Conservation (phyloP, 1,140 invertebrate species). For the silkworm (Bombyx mori) region ASM3026992v2 NC_085124.1:7495001-7495500, state of each 20-base stretch:
- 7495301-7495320: constrained; percentile 63
- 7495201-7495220: constrained; percentile 23
- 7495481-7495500: no score
- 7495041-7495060: no score
- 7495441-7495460: constrained; percentile 60
- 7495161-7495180: constrained; percentile 49
- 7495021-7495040: no score
- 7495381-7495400: constrained; percentile 66
- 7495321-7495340: constrained; percentile 60
- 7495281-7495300: constrained; percentile 64
- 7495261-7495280: constrained; percentile 64
- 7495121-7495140: no score
- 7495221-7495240: constrained; percentile 36
- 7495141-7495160: constrained; percentile 24
- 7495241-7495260: constrained; percentile 63
- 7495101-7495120: no score
- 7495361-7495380: constrained; percentile 58
- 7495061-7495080: no score
- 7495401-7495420: constrained; percentile 50
- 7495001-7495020: no score
- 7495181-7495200: constrained; percentile 34
- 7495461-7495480: constrained; percentile 13
- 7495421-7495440: constrained; percentile 52
- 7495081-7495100: no score
- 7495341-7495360: constrained; percentile 61